Conservation (phyloP, 2,797 vertebrate species). For the Pangasius macronema region DNA sequence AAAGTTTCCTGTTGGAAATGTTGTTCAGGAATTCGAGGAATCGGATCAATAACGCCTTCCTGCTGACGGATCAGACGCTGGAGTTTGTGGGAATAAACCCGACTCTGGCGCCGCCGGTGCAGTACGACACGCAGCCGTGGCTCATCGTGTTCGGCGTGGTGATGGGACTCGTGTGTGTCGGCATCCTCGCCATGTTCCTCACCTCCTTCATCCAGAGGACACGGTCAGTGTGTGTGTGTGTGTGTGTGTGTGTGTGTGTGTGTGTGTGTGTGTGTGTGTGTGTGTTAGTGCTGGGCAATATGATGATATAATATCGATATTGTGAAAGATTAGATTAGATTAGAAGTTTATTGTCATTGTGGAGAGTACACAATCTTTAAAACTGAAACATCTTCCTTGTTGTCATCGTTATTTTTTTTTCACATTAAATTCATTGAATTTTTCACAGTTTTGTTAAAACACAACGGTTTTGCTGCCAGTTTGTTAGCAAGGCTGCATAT, state of each 20-base stretch:
- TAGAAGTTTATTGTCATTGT: background rate
- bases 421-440: no score
- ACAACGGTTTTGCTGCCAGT: background rate
- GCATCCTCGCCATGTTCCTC: conserved; percentile 65
- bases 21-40: conserved; percentile 74
- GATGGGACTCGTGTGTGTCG: conserved; percentile 63
- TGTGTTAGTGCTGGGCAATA: background rate
- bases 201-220: conserved; percentile 57
- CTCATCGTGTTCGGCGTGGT: conserved; percentile 87
- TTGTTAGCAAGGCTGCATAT: background rate
- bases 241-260: background rate
- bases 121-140: conserved; percentile 78
- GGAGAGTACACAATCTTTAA: background rate
- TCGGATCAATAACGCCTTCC: conserved; percentile 86
- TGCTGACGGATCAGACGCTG: conserved; percentile 80
- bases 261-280: background rate
- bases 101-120: conserved; percentile 72
- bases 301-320: background rate
- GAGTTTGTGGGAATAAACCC: conserved; percentile 86
- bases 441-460: no score
- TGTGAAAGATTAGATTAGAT: background rate
- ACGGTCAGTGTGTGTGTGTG: conserved; percentile 58
- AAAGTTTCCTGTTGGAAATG: background rate
- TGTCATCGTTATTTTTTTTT: no score
- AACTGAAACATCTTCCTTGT: no score